Conservation (phyloP, 2,888 invertebrate species). For the Trichogramma evanescens region DNA sequence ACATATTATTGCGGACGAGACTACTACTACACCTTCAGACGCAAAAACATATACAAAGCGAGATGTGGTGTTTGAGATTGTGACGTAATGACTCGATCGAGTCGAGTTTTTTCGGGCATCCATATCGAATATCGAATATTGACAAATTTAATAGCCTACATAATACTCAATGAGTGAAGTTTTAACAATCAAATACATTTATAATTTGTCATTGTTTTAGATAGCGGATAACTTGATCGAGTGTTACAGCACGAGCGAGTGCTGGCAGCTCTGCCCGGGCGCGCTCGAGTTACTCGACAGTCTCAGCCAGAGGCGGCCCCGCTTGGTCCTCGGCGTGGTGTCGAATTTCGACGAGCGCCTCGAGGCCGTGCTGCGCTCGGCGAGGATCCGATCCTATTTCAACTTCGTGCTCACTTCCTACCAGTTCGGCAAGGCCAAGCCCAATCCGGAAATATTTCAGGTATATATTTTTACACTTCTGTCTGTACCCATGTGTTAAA, state of each 20-base stretch:
- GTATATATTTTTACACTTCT: conserved; percentile 3
- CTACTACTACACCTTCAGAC: too few species aligned
- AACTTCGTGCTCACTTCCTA: conserved; percentile 77
- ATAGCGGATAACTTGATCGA: conserved; percentile 60
- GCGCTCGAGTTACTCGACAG: conserved; percentile 58
- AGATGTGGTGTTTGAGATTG: too few species aligned
- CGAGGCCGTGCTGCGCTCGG: conserved; percentile 58
- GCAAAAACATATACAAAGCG: too few species aligned
- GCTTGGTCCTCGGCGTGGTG: conserved; percentile 63
- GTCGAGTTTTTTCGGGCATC: too few species aligned
- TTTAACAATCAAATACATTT: too few species aligned
- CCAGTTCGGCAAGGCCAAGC: conserved; percentile 67
- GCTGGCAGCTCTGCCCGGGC: conserved; percentile 68
- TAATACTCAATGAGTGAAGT: too few species aligned
- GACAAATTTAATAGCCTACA: too few species aligned
- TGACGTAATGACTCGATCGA: too few species aligned
- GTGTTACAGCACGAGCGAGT: conserved; percentile 62
- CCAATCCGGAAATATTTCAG: conserved; percentile 63
- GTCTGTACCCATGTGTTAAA: not conserved
- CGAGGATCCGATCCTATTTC: conserved; percentile 65
- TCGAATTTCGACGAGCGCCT: conserved; percentile 86
- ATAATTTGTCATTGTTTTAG: conserved; percentile 22
- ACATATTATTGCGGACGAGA: too few species aligned
- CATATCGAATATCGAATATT: too few species aligned
- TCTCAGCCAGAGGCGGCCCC: conserved; percentile 49